These are phyloP conservation scores for Micropoecilia bifurca DNA, from an alignment of 2,797 vertebrate genomes.

Conservation along the genomic window DNA sequence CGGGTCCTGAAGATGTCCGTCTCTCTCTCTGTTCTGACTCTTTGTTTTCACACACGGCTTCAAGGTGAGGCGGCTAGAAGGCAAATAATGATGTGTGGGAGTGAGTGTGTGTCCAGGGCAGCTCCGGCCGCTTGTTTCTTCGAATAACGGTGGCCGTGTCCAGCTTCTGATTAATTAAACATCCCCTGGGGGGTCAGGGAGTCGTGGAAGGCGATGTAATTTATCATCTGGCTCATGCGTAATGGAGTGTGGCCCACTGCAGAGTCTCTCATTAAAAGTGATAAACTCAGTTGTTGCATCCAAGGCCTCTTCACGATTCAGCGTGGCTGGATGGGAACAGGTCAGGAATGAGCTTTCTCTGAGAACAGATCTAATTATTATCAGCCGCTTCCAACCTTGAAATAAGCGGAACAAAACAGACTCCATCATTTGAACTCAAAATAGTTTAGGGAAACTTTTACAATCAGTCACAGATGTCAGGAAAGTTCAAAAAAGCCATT, in stretches of 20 bases:
- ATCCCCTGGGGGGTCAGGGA: constrained; percentile 67
- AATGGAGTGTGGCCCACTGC: constrained; percentile 75
- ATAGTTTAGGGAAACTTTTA: neutral
- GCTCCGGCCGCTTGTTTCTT: constrained; percentile 51
- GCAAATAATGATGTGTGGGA: constrained; percentile 67
- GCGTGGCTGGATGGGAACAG: constrained; percentile 26
- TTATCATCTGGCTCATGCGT: constrained; percentile 72
- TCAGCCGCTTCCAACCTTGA: constrained; percentile 35
- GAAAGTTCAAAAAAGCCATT: neutral
- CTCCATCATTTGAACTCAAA: constrained; percentile 1
- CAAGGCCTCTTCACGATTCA: constrained; percentile 54
- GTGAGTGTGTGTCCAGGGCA: constrained; percentile 51
- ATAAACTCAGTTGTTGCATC: constrained; percentile 69
- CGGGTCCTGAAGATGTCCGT: constrained; percentile 23
- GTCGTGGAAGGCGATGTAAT: constrained; percentile 66
- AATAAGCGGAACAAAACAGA: constrained; percentile 2
- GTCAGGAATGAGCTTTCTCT: constrained; percentile 21
- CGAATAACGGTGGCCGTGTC: constrained; percentile 63
- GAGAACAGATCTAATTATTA: constrained; percentile 6
- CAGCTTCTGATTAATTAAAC: constrained; percentile 79
- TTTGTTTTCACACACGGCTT: constrained; percentile 58
- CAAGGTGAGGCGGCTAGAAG: constrained; percentile 51
- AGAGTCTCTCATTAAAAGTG: constrained; percentile 78
- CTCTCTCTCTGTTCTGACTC: constrained; percentile 12
- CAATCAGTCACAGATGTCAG: neutral